phyloP scores from a whole-genome alignment of 2,113 vertebrate species.

The Theristicus caerulescens region DNA sequence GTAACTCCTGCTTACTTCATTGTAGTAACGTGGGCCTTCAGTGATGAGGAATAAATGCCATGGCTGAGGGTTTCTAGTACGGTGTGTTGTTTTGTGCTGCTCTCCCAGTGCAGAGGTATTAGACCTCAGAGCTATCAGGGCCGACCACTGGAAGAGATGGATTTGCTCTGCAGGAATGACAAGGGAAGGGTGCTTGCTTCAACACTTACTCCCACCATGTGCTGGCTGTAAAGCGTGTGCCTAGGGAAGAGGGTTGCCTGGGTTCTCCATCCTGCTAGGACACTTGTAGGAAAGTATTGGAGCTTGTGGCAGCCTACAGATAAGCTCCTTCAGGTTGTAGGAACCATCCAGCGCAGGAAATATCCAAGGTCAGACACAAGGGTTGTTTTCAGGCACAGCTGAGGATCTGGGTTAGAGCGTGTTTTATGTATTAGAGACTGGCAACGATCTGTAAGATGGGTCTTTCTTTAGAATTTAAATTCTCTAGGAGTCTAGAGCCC shows the following conservation, averaged over 20 bases:
- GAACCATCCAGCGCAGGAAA: not conserved
- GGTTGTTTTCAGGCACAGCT: not conserved
- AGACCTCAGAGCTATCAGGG: not conserved
- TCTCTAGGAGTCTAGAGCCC: not conserved
- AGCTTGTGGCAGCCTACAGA: not conserved
- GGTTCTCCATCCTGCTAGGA: not conserved
- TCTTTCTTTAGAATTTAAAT: not conserved
- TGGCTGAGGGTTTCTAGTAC: not conserved
- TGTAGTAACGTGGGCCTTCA: not conserved
- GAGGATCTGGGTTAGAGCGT: not conserved
- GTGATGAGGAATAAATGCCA: not conserved
- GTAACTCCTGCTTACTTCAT: not conserved
- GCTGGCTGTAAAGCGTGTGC: not conserved
- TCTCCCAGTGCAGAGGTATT: not conserved
- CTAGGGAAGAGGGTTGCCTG: not conserved
- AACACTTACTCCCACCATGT: fast-evolving
- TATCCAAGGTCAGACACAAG: not conserved
- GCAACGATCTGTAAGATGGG: not conserved
- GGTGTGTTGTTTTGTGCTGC: not conserved
- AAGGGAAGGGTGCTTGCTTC: not conserved
- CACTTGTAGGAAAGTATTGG: not conserved
- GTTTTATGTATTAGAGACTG: not conserved
- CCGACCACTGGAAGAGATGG: not conserved
- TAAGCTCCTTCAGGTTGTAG: not conserved
- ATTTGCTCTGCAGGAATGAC: not conserved